Evolutionary conservation across 2,888 invertebrate species (phyloP), one percentile per base, ranked within the genome.

Genomic region (Suillia variegata): DNA sequence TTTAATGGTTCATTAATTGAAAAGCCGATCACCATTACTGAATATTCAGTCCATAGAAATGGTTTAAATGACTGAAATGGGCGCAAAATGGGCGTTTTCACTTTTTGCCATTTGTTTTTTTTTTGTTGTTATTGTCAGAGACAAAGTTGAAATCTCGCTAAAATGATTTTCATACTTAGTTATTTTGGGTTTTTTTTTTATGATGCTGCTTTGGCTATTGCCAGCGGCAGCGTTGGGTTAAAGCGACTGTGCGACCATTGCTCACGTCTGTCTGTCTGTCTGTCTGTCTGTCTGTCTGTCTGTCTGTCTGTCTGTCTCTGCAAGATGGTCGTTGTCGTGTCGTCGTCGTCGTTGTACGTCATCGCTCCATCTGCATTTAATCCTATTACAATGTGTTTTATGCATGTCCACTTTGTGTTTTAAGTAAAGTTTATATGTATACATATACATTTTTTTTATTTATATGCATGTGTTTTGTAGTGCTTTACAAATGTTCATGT

Each of bases 401-500:
- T 54, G 42, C 42, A 54, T 54, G 42, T 54, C 42, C 22, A 54
- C 24, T 24, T 24, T 22, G 20, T 17, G 13, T 26, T 22, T 53
- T 31, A 18, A 54, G 38, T 38, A n/a, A 10, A n/a, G 13, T n/a
- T 5, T 38, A 10, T 38, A 4, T 31, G 6, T 12, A 31, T 31
- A 31, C 31, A n/a, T 26, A 26, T 26, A 26, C 10, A 26, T 26
- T 26, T 26, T 26, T 26, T n/a, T 31, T 6, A 6, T 31, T 12
- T 31, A 12, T 12, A 31, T 38, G 38, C 6, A 15, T 21, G 26
- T 50, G 10, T 54, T 33, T 48, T 56, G 60, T 66, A 66, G 71
- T 45, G 33, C 72, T 75, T 72, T 74, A 74, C 65, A 73, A 72
- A 73, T 75, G 67, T 68, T 53, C n/a, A n/a, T 68, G 67, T 70